Evolutionary conservation across 2,113 vertebrate species (phyloP).

Genomic region (Cathartes aura): DNA sequence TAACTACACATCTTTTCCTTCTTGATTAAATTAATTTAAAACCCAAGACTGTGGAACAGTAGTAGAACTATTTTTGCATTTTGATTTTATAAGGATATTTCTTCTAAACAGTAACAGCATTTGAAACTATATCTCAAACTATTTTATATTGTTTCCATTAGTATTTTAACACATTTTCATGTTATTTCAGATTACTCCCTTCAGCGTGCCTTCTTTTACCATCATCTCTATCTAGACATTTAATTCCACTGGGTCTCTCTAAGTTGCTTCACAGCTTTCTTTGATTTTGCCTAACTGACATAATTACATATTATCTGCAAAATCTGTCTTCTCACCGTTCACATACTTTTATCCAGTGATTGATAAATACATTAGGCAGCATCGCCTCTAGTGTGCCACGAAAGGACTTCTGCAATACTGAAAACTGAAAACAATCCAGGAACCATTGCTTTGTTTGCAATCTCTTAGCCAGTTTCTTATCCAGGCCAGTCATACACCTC

Average conservation of each 20-base stretch:
- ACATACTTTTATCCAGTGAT: not conserved
- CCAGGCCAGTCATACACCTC: not conserved
- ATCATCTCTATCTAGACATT: not conserved
- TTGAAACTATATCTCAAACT: not conserved
- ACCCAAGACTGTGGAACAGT: not conserved
- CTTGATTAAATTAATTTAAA: not conserved
- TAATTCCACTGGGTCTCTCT: not conserved
- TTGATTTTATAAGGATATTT: not conserved
- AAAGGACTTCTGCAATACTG: not conserved
- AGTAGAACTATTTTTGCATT: not conserved
- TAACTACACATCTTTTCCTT: not conserved
- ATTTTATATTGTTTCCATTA: not conserved
- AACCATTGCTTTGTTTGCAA: not conserved
- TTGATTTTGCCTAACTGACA: not conserved
- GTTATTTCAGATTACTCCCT: not conserved
- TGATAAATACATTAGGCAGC: not conserved
- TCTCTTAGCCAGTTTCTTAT: not conserved
- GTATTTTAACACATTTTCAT: not conserved
- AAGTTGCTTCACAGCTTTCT: not conserved
- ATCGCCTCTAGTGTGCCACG: not conserved
- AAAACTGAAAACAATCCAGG: not conserved
- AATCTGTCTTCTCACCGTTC: not conserved
- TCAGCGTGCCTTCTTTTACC: not conserved
- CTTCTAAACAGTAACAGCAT: not conserved
- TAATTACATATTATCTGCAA: not conserved